Evolutionary conservation across 53 echinoderm and acorn worm species (phyloP), one percentile per base, ranked within the genome.

Genomic region (Arbacia lixula): DNA sequence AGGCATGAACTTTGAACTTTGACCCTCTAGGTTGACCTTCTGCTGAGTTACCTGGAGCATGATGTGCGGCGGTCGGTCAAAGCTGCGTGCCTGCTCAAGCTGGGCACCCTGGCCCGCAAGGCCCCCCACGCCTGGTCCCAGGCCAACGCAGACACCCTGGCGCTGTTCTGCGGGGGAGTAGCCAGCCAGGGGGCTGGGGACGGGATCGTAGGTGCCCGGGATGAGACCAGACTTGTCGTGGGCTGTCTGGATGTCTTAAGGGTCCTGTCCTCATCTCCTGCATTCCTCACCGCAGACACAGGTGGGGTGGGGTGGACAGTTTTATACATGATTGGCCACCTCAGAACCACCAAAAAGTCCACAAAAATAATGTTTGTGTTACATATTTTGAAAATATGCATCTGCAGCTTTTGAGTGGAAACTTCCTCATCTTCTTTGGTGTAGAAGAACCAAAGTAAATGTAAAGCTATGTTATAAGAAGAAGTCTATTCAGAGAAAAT

Each of bases 101-200:
- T 99, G 36, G 66, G 87, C 9, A 89, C 88, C 58, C 71, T 99
- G 20, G 99, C 99, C 25, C 68, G 50, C 41, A 90, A 90, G 65
- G 92, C 99, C 12, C 99, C 99, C 2, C 99, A 99, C 66, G 92
- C 95, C 84, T 94, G 94, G 90, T 92, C 87, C 37, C 72, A 80
- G 58, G 99, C 87, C 16, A 91, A 95, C 72, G 75, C 95, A 1
- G 68, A 53, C 35, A 43, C 84, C 4, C 60, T 99, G 21, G 85
- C 91, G 53, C 38, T 85, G n/a, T 95, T 91, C 79, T 90, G 94
- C 64, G n/a, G n/a, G n/a, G n/a, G n/a, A n/a, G n/a, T n/a, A n/a
- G n/a, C n/a, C n/a, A n/a, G n/a, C n/a, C n/a, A n/a, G n/a, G n/a
- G n/a, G n/a, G n/a, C n/a, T n/a, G n/a, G n/a, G n/a, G n/a, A n/a